These are phyloP conservation scores for Coregonus suidteri DNA, from an alignment of 2,797 vertebrate species.

Conservation along the genomic window DNA sequence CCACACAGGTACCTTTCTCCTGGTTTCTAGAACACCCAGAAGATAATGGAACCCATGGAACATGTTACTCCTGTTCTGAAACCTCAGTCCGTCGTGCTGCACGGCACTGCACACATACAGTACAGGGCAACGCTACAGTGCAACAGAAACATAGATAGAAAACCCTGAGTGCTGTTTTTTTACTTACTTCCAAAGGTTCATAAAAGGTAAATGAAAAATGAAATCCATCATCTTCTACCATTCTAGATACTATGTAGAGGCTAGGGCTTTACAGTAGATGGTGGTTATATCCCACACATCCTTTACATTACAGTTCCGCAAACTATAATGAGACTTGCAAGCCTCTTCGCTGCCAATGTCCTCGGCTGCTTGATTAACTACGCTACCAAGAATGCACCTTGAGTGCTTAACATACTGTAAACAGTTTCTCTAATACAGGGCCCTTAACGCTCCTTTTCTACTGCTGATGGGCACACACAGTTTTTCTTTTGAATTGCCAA, in stretches of 20 bases:
- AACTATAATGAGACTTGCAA: constrained; percentile 44
- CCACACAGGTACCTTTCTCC: constrained; percentile 96
- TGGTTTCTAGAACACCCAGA: constrained; percentile 93
- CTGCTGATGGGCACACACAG: constrained; percentile 40
- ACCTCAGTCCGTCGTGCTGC: constrained; percentile 23
- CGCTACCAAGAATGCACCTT: constrained; percentile 55
- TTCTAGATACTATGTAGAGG: constrained; percentile 88
- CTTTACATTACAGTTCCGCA: constrained; percentile 37
- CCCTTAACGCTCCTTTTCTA: constrained; percentile 52
- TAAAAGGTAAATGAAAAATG: constrained; percentile 71
- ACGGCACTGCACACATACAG: not conserved
- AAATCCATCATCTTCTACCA: constrained; percentile 94
- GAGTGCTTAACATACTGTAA: constrained; percentile 34
- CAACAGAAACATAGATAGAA: not conserved
- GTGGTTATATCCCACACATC: constrained; percentile 52
- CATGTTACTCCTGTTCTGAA: constrained; percentile 60
- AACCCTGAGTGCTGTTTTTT: not conserved
- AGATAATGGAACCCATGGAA: constrained; percentile 91
- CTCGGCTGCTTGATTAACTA: constrained; percentile 53
- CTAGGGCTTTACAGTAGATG: constrained; percentile 71
- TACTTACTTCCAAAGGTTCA: not conserved
- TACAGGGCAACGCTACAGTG: constrained; percentile 10
- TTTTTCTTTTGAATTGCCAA: constrained; percentile 49
- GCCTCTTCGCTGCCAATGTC: constrained; percentile 52
- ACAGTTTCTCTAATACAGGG: constrained; percentile 38